A percentile compares a stretch with the other conserved stretches of the same genome.
These are phyloP conservation scores for Trigoniulus corallinus DNA, from an alignment of 1,140 invertebrate genomes.

Conservation along the genomic window DNA sequence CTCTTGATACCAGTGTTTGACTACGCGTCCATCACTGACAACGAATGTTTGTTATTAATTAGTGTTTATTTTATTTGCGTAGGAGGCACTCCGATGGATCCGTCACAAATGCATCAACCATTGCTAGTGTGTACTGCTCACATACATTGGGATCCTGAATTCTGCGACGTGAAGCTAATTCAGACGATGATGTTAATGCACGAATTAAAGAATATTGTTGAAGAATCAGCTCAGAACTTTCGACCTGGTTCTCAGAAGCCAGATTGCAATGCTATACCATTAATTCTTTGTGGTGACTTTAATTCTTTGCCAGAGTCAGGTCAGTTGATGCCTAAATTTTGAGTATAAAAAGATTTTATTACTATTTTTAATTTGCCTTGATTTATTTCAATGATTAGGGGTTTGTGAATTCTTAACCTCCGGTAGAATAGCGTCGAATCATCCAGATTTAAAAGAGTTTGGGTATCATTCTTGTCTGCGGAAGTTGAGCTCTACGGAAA, in stretches of 20 bases:
- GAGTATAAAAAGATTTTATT: background rate
- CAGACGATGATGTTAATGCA: constrained; percentile 99
- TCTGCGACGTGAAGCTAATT: constrained; percentile 98
- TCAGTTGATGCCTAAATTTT: constrained; percentile 23
- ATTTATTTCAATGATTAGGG: constrained; percentile 44
- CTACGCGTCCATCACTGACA: too few species aligned
- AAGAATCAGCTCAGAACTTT: constrained; percentile 46
- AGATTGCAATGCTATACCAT: constrained; percentile 66
- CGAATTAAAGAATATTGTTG: constrained; percentile 57
- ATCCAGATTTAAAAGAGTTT: constrained; percentile 92
- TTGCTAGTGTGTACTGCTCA: constrained; percentile 94
- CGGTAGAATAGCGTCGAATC: constrained; percentile 71
- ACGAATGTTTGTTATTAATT: too few species aligned
- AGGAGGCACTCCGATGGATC: constrained; percentile 49
- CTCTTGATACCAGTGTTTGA: too few species aligned
- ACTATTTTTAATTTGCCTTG: background rate
- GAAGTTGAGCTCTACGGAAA: constrained; percentile 62
- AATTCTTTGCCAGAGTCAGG: constrained; percentile 96
- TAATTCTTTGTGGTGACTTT: constrained; percentile 94
- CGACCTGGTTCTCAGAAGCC: constrained; percentile 37
- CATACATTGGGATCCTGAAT: constrained; percentile 99
- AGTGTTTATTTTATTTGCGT: background rate
- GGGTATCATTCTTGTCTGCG: constrained; percentile 82
- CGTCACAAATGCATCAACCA: constrained; percentile 57
- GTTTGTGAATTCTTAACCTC: constrained; percentile 89